These are phyloP conservation scores for Diachasma alloeum DNA, from an alignment of 1,140 invertebrate species.

Conservation along the genomic window DNA sequence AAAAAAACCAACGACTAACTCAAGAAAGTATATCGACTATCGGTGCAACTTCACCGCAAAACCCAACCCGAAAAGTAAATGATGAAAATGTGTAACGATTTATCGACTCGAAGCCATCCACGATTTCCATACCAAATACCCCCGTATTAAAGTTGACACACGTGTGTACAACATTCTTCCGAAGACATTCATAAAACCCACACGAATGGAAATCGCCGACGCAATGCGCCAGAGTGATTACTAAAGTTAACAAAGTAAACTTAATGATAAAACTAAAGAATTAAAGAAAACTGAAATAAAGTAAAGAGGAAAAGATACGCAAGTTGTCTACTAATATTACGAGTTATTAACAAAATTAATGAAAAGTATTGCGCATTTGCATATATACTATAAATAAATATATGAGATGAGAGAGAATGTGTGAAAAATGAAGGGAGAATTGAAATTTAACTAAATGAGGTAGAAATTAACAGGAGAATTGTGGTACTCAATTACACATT, in stretches of 20 bases:
- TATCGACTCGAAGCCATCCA: constrained; percentile 59
- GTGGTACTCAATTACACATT: constrained; percentile 1
- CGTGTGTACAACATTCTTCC: background rate
- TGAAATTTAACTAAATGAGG: background rate
- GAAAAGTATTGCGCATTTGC: background rate
- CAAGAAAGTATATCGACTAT: constrained; percentile 46
- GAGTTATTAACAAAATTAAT: background rate
- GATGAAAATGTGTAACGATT: constrained; percentile 35
- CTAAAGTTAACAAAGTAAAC: background rate
- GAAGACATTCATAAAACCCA: background rate
- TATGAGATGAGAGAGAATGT: background rate
- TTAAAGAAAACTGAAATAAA: background rate
- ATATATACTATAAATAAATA: background rate
- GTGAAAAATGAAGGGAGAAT: background rate
- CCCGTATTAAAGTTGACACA: background rate
- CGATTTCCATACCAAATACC: constrained; percentile 23
- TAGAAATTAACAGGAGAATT: background rate
- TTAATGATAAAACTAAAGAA: constrained; percentile 6
- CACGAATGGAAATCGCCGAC: background rate
- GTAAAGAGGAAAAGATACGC: background rate
- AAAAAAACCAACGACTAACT: constrained; percentile 37
- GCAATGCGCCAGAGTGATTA: constrained; percentile 8
- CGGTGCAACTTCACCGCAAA: background rate
- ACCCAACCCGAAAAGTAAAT: background rate
- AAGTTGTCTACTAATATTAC: constrained; percentile 1